Conservation (phyloP, 2,113 vertebrate genomes). For the Ellobius talpinus region DNA sequence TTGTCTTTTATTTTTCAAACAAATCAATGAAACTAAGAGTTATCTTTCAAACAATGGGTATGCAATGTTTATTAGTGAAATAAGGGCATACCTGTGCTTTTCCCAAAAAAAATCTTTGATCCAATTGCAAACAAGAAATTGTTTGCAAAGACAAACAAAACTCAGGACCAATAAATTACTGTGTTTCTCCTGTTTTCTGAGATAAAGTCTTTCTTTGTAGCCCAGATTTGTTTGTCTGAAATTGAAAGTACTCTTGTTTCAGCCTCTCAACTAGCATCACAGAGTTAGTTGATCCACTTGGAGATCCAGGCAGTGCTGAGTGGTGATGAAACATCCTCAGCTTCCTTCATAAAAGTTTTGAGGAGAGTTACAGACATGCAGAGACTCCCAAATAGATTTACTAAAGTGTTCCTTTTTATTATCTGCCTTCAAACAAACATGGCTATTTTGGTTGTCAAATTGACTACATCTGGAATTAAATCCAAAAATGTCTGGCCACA, state of each 20-base stretch:
- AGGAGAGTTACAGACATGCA: not conserved
- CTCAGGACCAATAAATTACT: not conserved
- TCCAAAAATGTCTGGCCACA: not conserved
- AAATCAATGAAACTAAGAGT: not conserved
- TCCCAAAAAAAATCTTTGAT: not conserved
- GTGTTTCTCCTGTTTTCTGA: not conserved
- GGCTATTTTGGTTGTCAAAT: not conserved
- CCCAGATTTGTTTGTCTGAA: not conserved
- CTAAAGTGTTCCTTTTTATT: not conserved
- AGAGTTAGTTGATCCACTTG: too few relatives aligned
- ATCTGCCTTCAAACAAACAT: not conserved
- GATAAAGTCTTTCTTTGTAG: too few relatives aligned
- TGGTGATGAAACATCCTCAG: constrained; percentile 19
- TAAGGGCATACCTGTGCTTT: not conserved
- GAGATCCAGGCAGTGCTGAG: not conserved
- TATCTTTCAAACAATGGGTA: not conserved
- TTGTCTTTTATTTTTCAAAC: not conserved
- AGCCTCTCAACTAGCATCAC: not conserved
- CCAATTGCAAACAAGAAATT: not conserved
- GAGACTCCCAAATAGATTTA: not conserved
- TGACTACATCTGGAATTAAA: not conserved
- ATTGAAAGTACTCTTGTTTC: not conserved
- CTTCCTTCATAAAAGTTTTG: constrained; percentile 13
- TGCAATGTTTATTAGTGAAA: not conserved
- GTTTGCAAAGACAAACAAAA: not conserved